Base-by-base conservation (phyloP, 2,888 invertebrate genomes). In the Parthenolecanium corni region DNA sequence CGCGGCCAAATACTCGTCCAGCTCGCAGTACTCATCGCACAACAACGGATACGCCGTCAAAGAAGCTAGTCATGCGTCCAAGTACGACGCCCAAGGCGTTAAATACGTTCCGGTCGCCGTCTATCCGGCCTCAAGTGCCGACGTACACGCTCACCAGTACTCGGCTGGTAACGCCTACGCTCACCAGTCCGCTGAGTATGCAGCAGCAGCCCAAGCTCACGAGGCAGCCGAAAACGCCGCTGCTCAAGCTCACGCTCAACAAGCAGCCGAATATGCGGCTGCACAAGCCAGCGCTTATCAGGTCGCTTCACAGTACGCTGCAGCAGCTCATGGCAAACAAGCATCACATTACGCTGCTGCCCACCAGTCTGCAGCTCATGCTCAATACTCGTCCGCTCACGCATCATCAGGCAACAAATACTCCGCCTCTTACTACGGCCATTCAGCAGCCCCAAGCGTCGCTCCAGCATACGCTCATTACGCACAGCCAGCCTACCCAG, bases 31-130 rank as follows among this genome's bases (percentile, higher is more conserved):
- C 49, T 54, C 58, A 11, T 54, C 62, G 31, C 56, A 64, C 14
- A 61, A 53, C 49, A 49, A 53, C 62, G 62, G 46, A 53, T 64
- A 57, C 52, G 57, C 62, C 3, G 46, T 56, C 21, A 25, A 56
- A 46, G 62, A 66, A 36, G 40, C 64, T 31, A 52, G 47, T 25
- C 63, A 63, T 53, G 2, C 61, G 3, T 62, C 63, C 12, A 49
- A 16, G 31, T 58, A 57, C 52, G 42, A 36, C 46, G 49, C 58
- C 56, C 62, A 6, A 54, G 63, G 25, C 11, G 49, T 12, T 11
- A 6, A 24, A 9, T 25, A 49, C 23, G 52, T 44, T 14, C 20
- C 57, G 2, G 58, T 65, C 36, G 61, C 52, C 1, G 64, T 61
- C 6, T 53, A 64, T 38, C 47, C 61, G 1, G 52, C 64, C 4